Conservation (phyloP, 2,888 invertebrate species). For the Mamestra brassicae region DNA sequence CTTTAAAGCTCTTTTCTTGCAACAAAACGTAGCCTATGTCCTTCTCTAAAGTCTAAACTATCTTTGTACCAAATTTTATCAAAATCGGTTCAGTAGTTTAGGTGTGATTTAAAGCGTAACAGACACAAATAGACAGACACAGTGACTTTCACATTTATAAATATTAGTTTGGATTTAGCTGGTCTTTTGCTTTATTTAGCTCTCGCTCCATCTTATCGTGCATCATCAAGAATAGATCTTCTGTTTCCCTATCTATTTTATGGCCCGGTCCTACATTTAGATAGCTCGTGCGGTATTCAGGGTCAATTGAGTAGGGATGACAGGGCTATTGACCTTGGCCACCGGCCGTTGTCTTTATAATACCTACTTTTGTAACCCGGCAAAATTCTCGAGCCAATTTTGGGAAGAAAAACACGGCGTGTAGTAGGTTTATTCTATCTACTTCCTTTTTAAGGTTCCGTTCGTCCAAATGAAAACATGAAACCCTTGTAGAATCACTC, state of each 20-base stretch:
- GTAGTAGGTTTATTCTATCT: not conserved
- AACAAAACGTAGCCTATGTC: no score
- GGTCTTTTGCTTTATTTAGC: no score
- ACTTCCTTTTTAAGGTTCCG: not conserved
- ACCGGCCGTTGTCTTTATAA: slow-evolving; percentile 45
- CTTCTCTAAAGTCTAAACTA: no score
- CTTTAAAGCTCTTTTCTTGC: no score
- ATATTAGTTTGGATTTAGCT: no score
- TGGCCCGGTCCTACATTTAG: slow-evolving; percentile 38
- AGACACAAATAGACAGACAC: no score
- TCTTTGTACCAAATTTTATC: no score
- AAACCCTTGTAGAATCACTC: no score
- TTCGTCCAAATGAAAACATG: not conserved
- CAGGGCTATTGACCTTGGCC: slow-evolving; percentile 56
- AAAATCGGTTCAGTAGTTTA: no score
- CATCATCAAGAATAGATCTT: slow-evolving; percentile 38
- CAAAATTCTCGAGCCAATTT: slow-evolving; percentile 25
- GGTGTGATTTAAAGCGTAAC: no score
- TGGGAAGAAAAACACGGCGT: slow-evolving; percentile 4
- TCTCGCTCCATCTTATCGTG: slow-evolving; percentile 1
- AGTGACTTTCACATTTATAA: no score
- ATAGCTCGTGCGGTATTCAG: slow-evolving; percentile 54
- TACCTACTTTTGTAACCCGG: slow-evolving; percentile 37
- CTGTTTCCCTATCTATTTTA: slow-evolving; percentile 30
- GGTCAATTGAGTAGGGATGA: slow-evolving; percentile 59